Evolutionary conservation across 2,888 invertebrate genomes (phyloP), one percentile per base, ranked within the genome.

Genomic region (Andrena flavipes): DNA sequence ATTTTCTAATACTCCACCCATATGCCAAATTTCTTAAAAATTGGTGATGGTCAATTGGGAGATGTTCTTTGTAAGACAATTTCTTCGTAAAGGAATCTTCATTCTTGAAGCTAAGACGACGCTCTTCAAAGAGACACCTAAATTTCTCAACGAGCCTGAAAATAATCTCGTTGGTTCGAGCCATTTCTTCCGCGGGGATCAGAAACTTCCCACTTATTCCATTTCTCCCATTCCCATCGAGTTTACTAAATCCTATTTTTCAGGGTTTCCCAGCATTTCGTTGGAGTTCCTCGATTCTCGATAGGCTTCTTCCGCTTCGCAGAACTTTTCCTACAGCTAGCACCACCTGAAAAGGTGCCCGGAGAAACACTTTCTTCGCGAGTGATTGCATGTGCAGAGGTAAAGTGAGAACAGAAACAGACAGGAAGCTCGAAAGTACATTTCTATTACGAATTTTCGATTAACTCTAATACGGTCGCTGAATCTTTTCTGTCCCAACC

Each of bases 141-240:
- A 35, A 51, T 33, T 42, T 26, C 42, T 10, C n/a, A 42, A 69
- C 56, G 69, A 69, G 54, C 35, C 26, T 16, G 42, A 69, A 54
- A 69, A 68, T 59, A 69, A 56, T 69, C 56, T 59, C 56, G 69
- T 69, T 69, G 42, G 69, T 59, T 68, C 69, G 42, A 56, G 59
- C 59, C 35, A 35, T 69, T 69, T 59, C 70, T 48, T 69, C 49
- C 49, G 56, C 67, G 29, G 62, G 80, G 78, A 80, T 68, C 56
- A 80, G 80, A 68, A 80, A 68, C 65, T 76, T 70, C 74, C 74
- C 65, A 78, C 79, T 51, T 76, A 33, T 65, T 67, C 64, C 72
- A 56, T 49, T 33, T 48, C 20, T 64, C 64, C 63, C 54, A 63
- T 60, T 35, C 10, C 69, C 29, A n/a, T 20, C 35, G 69, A 59